phyloP scores from a whole-genome alignment of 1,140 invertebrate species.

The Drosophila ficusphila region DNA sequence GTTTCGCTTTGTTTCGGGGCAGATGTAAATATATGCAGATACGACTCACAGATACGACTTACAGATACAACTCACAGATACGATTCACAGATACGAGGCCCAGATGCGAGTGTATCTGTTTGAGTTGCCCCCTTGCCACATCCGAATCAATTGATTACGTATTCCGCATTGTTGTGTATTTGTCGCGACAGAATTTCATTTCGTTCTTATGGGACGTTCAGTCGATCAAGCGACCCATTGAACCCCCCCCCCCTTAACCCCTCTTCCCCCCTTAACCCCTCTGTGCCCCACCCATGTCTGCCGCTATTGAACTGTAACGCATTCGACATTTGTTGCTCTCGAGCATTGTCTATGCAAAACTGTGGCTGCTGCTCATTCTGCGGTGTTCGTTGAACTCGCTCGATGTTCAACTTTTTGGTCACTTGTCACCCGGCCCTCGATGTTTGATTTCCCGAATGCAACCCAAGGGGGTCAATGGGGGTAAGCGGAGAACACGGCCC shows the following conservation, averaged over 20 bases:
- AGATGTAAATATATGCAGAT: conserved; percentile 65
- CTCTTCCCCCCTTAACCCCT: not conserved
- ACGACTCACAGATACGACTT: conserved; percentile 18
- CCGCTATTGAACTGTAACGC: conserved; percentile 75
- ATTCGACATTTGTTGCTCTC: conserved; percentile 47
- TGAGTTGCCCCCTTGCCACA: conserved; percentile 27
- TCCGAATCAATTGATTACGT: conserved; percentile 76
- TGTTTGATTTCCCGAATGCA: conserved; percentile 22
- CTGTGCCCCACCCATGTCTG: not conserved
- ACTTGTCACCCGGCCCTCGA: conserved; percentile 55
- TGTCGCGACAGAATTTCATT: conserved; percentile 82
- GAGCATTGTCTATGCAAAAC: conserved; percentile 70
- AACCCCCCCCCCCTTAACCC: conserved; percentile 22
- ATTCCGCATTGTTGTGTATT: conserved; percentile 70
- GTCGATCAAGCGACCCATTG: conserved; percentile 59
- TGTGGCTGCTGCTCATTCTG: conserved; percentile 40
- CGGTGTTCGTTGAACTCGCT: conserved; percentile 48
- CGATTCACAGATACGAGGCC: conserved; percentile 2
- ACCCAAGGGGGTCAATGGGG: not conserved
- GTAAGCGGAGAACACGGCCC: not conserved
- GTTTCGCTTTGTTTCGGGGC: conserved; percentile 19
- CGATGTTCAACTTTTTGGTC: conserved; percentile 64
- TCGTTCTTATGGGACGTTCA: conserved; percentile 67
- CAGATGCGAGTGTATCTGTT: conserved; percentile 12
- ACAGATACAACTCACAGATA: conserved; percentile 27